A percentile compares a stretch with the other conserved stretches of the same genome.
Conservation (phyloP, 2,888 invertebrate genomes). For the Lasioglossum calceatum region DNA sequence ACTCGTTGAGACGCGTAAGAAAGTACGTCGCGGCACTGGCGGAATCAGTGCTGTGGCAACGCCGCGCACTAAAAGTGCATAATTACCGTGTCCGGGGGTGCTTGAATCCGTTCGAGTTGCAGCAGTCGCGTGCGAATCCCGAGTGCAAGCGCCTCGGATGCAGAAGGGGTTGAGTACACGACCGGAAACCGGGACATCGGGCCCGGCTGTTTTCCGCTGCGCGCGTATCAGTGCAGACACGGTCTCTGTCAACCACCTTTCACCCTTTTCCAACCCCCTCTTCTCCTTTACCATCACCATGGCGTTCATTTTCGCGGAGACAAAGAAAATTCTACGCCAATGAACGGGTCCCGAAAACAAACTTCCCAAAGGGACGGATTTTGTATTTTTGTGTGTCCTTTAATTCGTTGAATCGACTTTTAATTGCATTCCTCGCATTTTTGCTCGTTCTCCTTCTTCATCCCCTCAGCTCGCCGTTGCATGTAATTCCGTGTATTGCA, state of each 20-base stretch:
- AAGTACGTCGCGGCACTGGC: neutral
- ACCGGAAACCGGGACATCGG: slow-evolving; percentile 45
- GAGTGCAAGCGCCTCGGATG: slow-evolving; percentile 14
- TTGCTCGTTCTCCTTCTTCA: neutral
- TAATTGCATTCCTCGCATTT: neutral
- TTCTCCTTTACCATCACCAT: neutral
- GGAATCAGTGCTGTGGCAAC: neutral
- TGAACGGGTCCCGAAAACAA: neutral
- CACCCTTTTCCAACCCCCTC: neutral
- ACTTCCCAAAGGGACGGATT: neutral
- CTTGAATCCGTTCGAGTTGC: neutral
- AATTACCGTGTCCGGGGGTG: slow-evolving; percentile 8
- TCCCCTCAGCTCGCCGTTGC: neutral
- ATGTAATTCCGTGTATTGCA: neutral
- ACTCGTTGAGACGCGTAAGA: neutral
- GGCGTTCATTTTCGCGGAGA: neutral
- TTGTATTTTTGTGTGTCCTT: neutral
- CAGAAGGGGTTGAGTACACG: slow-evolving; percentile 25
- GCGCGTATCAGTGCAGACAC: neutral
- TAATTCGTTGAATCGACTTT: neutral
- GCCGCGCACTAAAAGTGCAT: slow-evolving; percentile 6
- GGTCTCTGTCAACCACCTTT: neutral
- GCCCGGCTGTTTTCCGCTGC: slow-evolving; percentile 11
- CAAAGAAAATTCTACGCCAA: neutral
- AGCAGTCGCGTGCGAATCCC: slow-evolving; percentile 6